Evolutionary conservation across 2,888 invertebrate species (phyloP).

Genomic region (Scrobipalpa atriplicella): DNA sequence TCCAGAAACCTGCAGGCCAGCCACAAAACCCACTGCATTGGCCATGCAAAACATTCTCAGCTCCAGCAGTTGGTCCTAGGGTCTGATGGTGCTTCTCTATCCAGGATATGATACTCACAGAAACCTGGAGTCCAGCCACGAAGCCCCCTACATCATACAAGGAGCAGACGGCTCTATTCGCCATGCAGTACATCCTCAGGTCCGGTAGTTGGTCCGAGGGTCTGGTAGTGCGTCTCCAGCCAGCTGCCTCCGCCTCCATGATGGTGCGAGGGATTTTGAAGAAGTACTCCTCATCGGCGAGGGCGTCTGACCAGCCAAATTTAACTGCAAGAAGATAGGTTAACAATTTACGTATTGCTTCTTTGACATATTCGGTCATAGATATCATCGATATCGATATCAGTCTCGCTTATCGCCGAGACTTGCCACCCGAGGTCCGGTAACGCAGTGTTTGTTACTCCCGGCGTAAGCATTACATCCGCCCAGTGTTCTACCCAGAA

Average conservation of each 20-base stretch:
- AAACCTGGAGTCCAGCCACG: slow-evolving; percentile 71
- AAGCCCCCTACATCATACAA: slow-evolving; percentile 71
- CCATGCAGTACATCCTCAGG: slow-evolving; percentile 71
- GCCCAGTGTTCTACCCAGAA: too few relatives aligned
- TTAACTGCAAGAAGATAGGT: slow-evolving; percentile 61
- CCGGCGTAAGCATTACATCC: too few relatives aligned
- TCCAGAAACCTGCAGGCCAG: slow-evolving; percentile 73
- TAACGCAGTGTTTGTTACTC: too few relatives aligned
- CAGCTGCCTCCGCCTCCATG: slow-evolving; percentile 57
- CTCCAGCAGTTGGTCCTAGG: slow-evolving; percentile 55
- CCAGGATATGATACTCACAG: slow-evolving; percentile 53
- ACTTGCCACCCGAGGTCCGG: too few relatives aligned
- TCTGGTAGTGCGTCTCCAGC: slow-evolving; percentile 36
- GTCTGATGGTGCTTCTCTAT: not conserved
- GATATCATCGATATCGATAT: not conserved
- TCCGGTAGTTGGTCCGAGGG: slow-evolving; percentile 55
- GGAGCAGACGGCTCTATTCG: slow-evolving; percentile 63
- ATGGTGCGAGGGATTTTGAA: slow-evolving; percentile 71
- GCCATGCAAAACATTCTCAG: slow-evolving; percentile 71
- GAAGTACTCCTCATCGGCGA: slow-evolving; percentile 72
- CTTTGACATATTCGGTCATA: too few relatives aligned
- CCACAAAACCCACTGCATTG: slow-evolving; percentile 64
- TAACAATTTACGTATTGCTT: too few relatives aligned
- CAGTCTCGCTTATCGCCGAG: too few relatives aligned
- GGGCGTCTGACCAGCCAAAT: slow-evolving; percentile 74